These are phyloP conservation scores for Cataglyphis hispanica DNA, from an alignment of 1,140 invertebrate genomes.

Conservation along the genomic window DNA sequence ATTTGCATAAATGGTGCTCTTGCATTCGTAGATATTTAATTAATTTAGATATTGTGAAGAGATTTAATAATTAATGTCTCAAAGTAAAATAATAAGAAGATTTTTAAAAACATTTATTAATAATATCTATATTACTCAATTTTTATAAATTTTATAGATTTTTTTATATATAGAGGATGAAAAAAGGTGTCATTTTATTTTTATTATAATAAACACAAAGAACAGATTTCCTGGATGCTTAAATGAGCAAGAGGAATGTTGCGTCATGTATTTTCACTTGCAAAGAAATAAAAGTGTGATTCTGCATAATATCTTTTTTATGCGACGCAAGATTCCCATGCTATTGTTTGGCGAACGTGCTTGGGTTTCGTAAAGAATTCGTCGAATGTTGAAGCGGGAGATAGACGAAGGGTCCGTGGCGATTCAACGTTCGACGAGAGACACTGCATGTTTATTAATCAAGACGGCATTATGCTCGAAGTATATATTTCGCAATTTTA, in stretches of 20 bases:
- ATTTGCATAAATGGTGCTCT: not conserved
- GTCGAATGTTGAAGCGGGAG: slow-evolving; percentile 66
- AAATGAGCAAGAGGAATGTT: slow-evolving; percentile 27
- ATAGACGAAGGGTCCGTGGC: slow-evolving; percentile 58
- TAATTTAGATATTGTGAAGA: not conserved
- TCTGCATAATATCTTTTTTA: slow-evolving; percentile 47
- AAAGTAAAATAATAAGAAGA: not conserved
- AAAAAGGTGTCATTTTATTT: not conserved
- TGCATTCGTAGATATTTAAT: not conserved
- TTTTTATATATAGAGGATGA: not conserved
- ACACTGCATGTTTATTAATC: slow-evolving; percentile 68
- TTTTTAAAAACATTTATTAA: slow-evolving; percentile 5
- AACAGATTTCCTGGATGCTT: slow-evolving; percentile 48
- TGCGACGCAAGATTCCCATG: slow-evolving; percentile 56
- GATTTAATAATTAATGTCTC: not conserved
- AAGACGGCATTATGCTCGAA: slow-evolving; percentile 71
- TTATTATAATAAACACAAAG: not conserved
- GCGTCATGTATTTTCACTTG: slow-evolving; percentile 9
- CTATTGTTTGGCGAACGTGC: slow-evolving; percentile 69
- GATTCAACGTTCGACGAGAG: slow-evolving; percentile 63
- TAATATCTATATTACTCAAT: not conserved
- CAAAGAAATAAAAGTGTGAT: slow-evolving; percentile 27
- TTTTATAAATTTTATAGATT: slow-evolving; percentile 4
- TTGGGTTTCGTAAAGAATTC: slow-evolving; percentile 54
- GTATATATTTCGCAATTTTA: not conserved